Evolutionary conservation across 1,140 invertebrate genomes (phyloP).

Genomic region (Apis cerana): DNA sequence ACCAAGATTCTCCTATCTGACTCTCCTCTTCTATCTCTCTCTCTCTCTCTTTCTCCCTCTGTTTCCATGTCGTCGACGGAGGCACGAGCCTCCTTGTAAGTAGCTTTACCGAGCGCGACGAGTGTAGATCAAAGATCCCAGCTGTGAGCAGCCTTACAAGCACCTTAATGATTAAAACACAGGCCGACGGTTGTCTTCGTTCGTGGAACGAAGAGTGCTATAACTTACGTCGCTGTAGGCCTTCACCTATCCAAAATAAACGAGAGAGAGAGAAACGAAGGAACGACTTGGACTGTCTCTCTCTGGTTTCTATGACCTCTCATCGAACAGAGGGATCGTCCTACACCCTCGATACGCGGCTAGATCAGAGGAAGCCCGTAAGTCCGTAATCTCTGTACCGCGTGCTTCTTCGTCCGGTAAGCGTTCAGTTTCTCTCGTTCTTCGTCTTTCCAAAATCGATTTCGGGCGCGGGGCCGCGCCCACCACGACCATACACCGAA

Average conservation of each 20-base stretch:
- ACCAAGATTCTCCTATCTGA: neutral
- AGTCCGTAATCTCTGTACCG: constrained; percentile 75
- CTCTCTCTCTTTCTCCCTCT: neutral
- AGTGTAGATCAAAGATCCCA: constrained; percentile 42
- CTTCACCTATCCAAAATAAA: constrained; percentile 2
- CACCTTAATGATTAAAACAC: constrained; percentile 51
- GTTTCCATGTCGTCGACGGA: neutral
- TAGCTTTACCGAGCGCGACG: constrained; percentile 39
- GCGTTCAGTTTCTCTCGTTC: constrained; percentile 60
- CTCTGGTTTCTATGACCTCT: constrained; percentile 30
- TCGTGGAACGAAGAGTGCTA: neutral
- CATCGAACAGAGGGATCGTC: constrained; percentile 48
- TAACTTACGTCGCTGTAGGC: constrained; percentile 11
- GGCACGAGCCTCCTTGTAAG: constrained; percentile 12
- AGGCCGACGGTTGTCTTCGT: constrained; percentile 7
- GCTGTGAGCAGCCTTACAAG: constrained; percentile 40
- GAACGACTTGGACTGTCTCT: constrained; percentile 6
- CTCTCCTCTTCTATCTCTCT: too few relatives aligned
- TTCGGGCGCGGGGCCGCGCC: constrained; percentile 75
- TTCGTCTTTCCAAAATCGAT: constrained; percentile 80
- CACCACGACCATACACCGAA: constrained; percentile 69
- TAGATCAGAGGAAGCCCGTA: constrained; percentile 70
- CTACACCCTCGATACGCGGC: constrained; percentile 62
- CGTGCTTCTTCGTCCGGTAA: constrained; percentile 63
- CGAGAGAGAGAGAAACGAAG: neutral